phyloP scores from a whole-genome alignment of 2,113 vertebrate genomes.

The Dasyurus viverrinus region DNA sequence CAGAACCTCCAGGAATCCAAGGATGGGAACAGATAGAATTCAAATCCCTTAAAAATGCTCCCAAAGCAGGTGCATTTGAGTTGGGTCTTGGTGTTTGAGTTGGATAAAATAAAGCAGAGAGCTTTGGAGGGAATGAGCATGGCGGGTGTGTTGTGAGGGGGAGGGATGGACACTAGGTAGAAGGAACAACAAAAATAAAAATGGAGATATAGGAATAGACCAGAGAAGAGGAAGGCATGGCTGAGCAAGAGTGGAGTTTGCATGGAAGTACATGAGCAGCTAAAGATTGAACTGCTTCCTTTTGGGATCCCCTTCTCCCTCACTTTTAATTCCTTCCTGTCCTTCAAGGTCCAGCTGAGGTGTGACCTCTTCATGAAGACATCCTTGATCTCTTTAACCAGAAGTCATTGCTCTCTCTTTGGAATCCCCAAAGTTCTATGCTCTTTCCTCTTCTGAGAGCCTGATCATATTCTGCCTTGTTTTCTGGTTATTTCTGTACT shows the following conservation, averaged over 20 bases:
- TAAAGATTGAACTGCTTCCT: not conserved
- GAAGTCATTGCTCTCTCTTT: not conserved
- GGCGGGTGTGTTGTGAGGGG: too few relatives aligned
- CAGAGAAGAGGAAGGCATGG: not conserved
- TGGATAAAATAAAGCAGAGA: not conserved
- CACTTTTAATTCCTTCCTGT: not conserved
- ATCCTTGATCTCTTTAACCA: not conserved
- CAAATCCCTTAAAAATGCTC: not conserved
- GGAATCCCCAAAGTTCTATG: not conserved
- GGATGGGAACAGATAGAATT: not conserved
- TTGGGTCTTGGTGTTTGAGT: not conserved
- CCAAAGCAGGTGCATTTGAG: not conserved
- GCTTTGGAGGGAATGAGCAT: not conserved
- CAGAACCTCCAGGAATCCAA: not conserved
- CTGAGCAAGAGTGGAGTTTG: not conserved
- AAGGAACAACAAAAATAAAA: not conserved
- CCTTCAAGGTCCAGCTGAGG: not conserved
- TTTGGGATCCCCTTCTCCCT: not conserved
- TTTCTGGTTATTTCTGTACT: not conserved
- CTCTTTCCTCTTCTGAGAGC: not conserved
- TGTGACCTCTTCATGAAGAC: not conserved
- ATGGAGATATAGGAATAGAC: not conserved
- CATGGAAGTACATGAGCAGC: not conserved
- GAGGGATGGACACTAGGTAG: not conserved
- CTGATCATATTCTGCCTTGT: not conserved